Conservation (phyloP, 2,797 vertebrate species). For the Chaenodraco wilsoni region DNA sequence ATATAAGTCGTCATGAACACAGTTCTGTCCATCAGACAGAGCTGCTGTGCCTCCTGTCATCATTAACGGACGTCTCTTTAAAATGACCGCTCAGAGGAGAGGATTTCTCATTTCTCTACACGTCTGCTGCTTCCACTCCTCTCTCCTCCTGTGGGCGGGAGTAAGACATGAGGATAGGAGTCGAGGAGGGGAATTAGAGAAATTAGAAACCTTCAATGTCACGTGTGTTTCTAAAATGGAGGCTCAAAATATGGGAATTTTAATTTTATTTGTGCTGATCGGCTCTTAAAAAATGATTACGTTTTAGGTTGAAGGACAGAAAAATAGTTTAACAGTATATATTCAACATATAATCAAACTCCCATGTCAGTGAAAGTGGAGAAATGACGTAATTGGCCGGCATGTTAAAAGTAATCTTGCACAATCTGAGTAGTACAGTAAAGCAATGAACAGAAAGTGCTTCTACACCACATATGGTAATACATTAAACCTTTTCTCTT, state of each 20-base stretch:
- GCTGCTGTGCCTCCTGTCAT: too few species aligned
- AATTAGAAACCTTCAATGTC: background rate
- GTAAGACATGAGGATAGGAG: too few species aligned
- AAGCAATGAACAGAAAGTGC: conserved; percentile 28
- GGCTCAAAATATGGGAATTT: background rate
- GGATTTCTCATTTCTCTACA: too few species aligned
- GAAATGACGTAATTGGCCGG: background rate
- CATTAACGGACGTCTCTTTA: too few species aligned
- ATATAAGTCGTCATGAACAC: too few species aligned
- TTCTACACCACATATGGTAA: conserved; percentile 26
- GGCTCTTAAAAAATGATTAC: background rate
- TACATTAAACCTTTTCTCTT: conserved; percentile 44
- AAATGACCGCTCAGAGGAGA: too few species aligned
- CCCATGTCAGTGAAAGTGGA: conserved; percentile 1
- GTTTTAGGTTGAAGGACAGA: background rate
- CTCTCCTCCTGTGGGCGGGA: too few species aligned
- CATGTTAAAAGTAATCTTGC: conserved; percentile 20
- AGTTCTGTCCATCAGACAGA: too few species aligned
- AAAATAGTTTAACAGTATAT: background rate
- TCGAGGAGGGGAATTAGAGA: too few species aligned
- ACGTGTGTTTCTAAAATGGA: conserved; percentile 3
- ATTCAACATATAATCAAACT: background rate
- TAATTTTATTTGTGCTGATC: background rate
- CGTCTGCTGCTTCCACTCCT: too few species aligned
- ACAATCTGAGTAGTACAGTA: conserved; percentile 36